Base-by-base conservation (phyloP, 2,888 invertebrate species). In the Calameuta idolon region DNA sequence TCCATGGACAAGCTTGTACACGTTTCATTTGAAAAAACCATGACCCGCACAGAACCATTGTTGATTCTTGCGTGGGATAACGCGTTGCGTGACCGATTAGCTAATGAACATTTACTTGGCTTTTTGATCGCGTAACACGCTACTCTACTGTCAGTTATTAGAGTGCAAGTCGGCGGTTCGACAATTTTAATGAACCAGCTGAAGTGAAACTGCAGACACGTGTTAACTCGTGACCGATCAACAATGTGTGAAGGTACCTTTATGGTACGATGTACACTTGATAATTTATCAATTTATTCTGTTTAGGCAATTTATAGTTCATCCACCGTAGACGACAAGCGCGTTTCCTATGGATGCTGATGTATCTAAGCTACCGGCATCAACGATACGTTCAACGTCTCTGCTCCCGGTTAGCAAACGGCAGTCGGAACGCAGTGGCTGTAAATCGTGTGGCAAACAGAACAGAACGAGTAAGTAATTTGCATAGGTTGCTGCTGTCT, bases 11-110 rank as follows among this genome's bases (percentile, higher is more conserved):
- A 15, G 23, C 55, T 55, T 2, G 9, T 55, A 55, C 23, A 23
- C 23, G 55, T 55, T 55, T 55, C 9, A 9, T 55, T 23, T 55
- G 23, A 55, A 55, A 55, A n/a, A n/a, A n/a, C n/a, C n/a, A 23
- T 55, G 23, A 55, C 23, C 23, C 15, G 55, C 23, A 55, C 23
- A 9, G 1, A 2, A 55, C 55, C 9, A 55, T 23, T 55, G 55
- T 23, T 55, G 23, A 55, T 55, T 23, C 55, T 55, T 23, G 55
- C 55, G 9, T 23, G 55, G 2, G 55, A 23, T 55, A 55, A 23
- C 55, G 23, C 9, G 55, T 55, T 12, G 71, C 75, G 75, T 75
- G 75, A 77, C 77, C 55, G 77, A 75, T 77, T 77, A 75, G 75
- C 40, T 35, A 75, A 69, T 75, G 69, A 77, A 40, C 40, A 34